A percentile compares a stretch with the other conserved stretches of the same genome.
These are phyloP conservation scores for Mamestra brassicae DNA, from an alignment of 2,888 invertebrate species.

Conservation along the genomic window DNA sequence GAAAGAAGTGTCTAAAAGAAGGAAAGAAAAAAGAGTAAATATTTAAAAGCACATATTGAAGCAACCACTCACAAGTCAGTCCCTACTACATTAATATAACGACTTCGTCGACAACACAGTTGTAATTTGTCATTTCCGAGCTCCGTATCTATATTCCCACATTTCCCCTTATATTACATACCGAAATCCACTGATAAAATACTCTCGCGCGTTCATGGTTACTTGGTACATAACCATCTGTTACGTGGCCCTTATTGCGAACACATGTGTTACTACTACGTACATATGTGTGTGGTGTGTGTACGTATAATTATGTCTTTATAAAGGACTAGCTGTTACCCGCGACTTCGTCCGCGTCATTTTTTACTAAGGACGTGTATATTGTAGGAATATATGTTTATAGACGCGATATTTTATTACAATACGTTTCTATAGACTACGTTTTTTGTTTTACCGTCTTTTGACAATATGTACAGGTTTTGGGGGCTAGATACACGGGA, in stretches of 20 bases:
- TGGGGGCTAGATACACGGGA: too few relatives aligned
- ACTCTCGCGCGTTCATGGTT: conserved; percentile 68
- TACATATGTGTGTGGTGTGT: too few relatives aligned
- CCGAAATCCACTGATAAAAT: conserved; percentile 64
- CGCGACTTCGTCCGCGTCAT: too few relatives aligned
- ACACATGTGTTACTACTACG: conserved; percentile 5
- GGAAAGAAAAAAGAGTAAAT: conserved; percentile 14
- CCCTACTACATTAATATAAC: conserved; percentile 49
- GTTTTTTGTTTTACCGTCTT: too few relatives aligned
- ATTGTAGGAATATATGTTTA: too few relatives aligned
- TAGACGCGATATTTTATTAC: too few relatives aligned
- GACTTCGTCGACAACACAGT: conserved; percentile 48
- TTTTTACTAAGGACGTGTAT: too few relatives aligned
- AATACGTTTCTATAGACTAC: too few relatives aligned
- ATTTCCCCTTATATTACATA: conserved; percentile 66
- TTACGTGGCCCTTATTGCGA: conserved; percentile 53
- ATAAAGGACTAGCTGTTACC: too few relatives aligned
- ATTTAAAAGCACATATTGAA: conserved; percentile 48
- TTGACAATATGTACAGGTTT: too few relatives aligned
- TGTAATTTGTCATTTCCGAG: conserved; percentile 66
- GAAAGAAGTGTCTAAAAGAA: background rate
- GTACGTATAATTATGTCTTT: conserved; percentile 8
- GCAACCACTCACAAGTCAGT: conserved; percentile 26
- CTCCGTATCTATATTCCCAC: conserved; percentile 53
- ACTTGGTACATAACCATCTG: conserved; percentile 70